A percentile compares a stretch with the other conserved stretches of the same genome.
Evolutionary conservation across 2,113 vertebrate species (phyloP).

Genomic region (Dasypus novemcinctus): DNA sequence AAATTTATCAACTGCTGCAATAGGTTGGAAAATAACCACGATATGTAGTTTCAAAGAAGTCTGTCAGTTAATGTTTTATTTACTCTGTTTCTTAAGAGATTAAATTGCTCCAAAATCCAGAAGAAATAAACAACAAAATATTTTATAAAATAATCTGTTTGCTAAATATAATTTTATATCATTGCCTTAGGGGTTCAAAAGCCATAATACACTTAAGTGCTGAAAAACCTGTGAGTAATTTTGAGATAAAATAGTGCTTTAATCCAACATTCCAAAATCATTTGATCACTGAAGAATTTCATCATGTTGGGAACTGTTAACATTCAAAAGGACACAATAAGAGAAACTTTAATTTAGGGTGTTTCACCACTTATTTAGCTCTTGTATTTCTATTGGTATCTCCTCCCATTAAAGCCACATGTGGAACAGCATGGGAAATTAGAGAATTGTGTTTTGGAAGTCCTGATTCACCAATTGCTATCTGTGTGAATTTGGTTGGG

Average conservation of each 20-base stretch:
- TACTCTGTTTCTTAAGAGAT: background rate
- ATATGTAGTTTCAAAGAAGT: background rate
- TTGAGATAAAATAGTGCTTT: background rate
- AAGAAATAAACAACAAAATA: background rate
- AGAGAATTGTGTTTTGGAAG: background rate
- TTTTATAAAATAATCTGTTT: background rate
- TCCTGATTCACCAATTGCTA: background rate
- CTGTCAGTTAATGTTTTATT: background rate
- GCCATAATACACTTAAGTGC: background rate
- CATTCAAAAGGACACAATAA: background rate
- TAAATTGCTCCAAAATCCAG: background rate
- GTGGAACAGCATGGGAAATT: background rate
- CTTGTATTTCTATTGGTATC: background rate
- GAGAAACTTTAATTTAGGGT: background rate
- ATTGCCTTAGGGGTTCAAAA: background rate
- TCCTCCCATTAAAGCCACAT: background rate
- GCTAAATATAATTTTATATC: background rate
- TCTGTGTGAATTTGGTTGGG: background rate
- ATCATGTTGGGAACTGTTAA: background rate
- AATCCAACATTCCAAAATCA: background rate
- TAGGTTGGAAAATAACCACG: background rate
- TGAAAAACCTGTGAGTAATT: background rate
- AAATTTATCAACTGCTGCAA: background rate
- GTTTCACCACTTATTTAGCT: background rate
- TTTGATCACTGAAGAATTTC: background rate